A percentile compares a stretch with the other conserved stretches of the same genome.
phyloP scores from a whole-genome alignment of 2,113 vertebrate genomes.

The Sula dactylatra region DNA sequence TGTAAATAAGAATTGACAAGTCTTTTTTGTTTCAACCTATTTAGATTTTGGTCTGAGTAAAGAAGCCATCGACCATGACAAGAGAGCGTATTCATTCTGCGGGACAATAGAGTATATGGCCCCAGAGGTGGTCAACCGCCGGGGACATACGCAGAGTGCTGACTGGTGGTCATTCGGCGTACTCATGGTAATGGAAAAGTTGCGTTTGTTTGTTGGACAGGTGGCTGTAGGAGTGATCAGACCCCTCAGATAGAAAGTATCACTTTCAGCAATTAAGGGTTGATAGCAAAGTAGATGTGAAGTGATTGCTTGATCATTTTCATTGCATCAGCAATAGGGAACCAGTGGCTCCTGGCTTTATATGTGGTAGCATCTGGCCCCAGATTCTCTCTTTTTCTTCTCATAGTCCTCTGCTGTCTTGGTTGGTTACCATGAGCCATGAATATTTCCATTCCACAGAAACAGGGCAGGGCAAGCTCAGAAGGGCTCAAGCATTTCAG shows the following conservation, averaged over 20 bases:
- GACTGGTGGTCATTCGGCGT: conserved; percentile 99
- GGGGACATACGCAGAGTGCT: conserved; percentile 92
- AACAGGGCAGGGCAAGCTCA: neutral
- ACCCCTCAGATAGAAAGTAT: neutral
- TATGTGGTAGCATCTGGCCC: neutral
- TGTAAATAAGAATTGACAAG: neutral
- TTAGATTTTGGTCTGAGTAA: conserved; percentile 96
- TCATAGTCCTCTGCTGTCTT: neutral
- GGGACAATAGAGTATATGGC: conserved; percentile 98
- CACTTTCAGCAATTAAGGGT: neutral
- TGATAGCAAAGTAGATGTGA: neutral
- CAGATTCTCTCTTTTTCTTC: neutral
- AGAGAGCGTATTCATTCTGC: conserved; percentile 93
- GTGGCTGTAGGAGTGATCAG: neutral
- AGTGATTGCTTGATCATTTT: neutral
- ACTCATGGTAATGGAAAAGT: conserved; percentile 83
- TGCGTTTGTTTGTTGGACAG: neutral
- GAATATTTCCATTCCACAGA: neutral
- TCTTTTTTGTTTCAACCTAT: neutral
- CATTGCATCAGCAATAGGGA: neutral
- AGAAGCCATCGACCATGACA: conserved; percentile 94
- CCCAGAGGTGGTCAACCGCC: conserved; percentile 93
- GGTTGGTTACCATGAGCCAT: neutral
- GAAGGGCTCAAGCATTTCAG: neutral
- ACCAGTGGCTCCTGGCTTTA: neutral